Evolutionary conservation across 2,797 vertebrate species (phyloP).

Genomic region (Phylloscopus collybita): DNA sequence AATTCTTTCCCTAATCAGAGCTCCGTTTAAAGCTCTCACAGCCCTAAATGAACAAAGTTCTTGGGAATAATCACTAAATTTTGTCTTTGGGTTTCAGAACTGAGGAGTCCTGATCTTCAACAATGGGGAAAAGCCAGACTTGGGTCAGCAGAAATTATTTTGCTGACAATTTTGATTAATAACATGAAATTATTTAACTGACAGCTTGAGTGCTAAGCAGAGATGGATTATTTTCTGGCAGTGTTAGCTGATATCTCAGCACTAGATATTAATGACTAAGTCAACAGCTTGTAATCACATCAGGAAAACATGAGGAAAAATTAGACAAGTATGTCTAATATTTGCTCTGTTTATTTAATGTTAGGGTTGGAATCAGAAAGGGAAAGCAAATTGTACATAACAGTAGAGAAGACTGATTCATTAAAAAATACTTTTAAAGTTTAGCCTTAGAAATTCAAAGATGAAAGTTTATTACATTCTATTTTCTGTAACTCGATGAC

Average conservation of each 20-base stretch:
- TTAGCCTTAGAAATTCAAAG: neutral
- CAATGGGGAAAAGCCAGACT: neutral
- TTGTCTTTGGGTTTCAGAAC: neutral
- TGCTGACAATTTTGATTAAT: neutral
- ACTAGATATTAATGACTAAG: neutral
- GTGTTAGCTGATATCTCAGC: neutral
- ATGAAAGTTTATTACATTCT: neutral
- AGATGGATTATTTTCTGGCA: neutral
- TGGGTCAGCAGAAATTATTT: neutral
- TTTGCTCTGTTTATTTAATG: conserved; percentile 17
- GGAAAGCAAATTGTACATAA: neutral
- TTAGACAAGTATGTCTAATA: neutral
- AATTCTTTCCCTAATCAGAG: conserved; percentile 21
- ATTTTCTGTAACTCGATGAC: neutral
- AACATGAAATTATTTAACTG: neutral
- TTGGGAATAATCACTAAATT: neutral
- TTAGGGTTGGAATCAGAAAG: neutral
- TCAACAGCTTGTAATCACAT: neutral
- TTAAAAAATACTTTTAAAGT: neutral
- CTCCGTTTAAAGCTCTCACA: neutral
- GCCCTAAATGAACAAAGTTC: neutral
- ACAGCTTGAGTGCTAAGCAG: neutral
- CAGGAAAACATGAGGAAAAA: neutral
- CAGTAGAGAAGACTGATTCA: neutral
- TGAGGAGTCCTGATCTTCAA: neutral